Evolutionary conservation across 1,140 invertebrate genomes (phyloP), one percentile per base, ranked within the genome.

Genomic region (Cotesia glomerata): DNA sequence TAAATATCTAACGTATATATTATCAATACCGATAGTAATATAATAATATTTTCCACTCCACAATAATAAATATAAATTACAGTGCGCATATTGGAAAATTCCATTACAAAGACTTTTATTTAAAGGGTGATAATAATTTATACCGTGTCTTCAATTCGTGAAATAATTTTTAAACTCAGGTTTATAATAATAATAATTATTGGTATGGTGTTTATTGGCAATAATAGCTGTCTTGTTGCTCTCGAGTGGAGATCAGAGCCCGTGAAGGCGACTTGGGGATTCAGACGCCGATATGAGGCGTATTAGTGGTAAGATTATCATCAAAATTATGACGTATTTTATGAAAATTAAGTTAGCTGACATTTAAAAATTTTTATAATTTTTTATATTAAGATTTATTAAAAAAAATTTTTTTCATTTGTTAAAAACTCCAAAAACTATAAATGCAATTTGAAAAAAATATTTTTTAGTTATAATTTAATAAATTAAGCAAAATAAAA

Each of bases 271-370:
- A 39, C 36, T 14, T 14, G 4, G 66, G 49, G 75, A 36, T 67
- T 69, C 11, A 72, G 7, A 58, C 14, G 35, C 34, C 59, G 69
- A 79, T 81, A 84, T 84, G 83, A 84, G 83, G 77, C 81, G 83
- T 77, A 84, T 84, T 73, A 84, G 82, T 76, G 83, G 83, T 84
- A 82, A 84, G 82, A 26, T 36, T 26, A 26, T 26, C 26, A 26
- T 26, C 26, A 26, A 26, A 26, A 26, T 26, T 26, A 26, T 26
- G 26, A n/a, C n/a, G n/a, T n/a, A n/a, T n/a, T n/a, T n/a, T n/a
- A n/a, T n/a, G n/a, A n/a, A n/a, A n/a, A n/a, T n/a, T n/a, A n/a
- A n/a, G n/a, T n/a, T n/a, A n/a, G n/a, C n/a, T n/a, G n/a, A n/a
- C n/a, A n/a, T n/a, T n/a, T n/a, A n/a, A n/a, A n/a, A n/a, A n/a